A percentile compares a stretch with the other conserved stretches of the same genome.
Evolutionary conservation across 2,797 vertebrate species (phyloP).

Genomic region (Notamacropus eugenii): DNA sequence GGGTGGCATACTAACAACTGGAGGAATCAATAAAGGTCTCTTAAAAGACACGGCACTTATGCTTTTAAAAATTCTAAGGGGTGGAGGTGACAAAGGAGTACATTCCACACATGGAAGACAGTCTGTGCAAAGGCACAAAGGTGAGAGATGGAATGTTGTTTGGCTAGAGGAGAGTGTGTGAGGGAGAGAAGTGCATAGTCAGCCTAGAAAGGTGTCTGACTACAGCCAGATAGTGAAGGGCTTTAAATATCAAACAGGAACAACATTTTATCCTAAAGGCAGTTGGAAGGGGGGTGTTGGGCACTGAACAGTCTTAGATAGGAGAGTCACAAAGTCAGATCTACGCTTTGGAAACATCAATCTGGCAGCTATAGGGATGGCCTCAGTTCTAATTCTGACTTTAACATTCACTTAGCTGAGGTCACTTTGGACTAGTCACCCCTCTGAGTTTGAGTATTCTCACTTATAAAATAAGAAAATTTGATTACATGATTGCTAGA

Average conservation of each 20-base stretch:
- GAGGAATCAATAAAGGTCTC: not conserved
- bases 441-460: not conserved
- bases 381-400: not conserved
- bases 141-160: not conserved
- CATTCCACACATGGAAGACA: not conserved
- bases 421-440: not conserved
- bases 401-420: not conserved
- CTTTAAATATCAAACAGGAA: not conserved
- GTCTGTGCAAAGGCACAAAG: not conserved
- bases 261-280: not conserved
- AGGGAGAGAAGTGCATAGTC: not conserved
- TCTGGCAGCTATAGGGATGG: not conserved
- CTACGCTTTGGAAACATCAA: not conserved
- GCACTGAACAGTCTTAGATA: not conserved
- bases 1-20: not conserved
- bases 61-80: not conserved
- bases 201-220: not conserved
- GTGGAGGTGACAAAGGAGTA: not conserved
- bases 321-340: not conserved
- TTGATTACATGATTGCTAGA: not conserved
- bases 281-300: not conserved
- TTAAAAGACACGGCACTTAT: not conserved
- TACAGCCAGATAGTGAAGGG: not conserved
- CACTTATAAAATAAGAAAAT: not conserved
- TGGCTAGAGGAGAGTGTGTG: not conserved